Evolutionary conservation across 2,888 invertebrate genomes (phyloP), one percentile per base, ranked within the genome.

Genomic region (Glaucopsyche alexis): DNA sequence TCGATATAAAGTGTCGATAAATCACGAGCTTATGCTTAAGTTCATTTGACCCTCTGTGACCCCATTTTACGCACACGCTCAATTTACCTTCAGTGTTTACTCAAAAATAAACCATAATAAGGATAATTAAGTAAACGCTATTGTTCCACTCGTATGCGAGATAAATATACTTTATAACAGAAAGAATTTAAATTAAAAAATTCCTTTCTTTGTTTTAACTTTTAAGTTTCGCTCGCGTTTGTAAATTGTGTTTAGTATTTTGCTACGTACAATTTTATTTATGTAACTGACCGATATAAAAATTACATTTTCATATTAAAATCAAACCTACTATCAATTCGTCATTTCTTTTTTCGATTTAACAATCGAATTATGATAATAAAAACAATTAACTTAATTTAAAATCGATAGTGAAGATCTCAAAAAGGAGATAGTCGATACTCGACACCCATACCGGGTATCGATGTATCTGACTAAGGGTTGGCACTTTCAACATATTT

Each of bases 81-180:
- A 87, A 87, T 89, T 88, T 86, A 85, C 85, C 82, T 80, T 83
- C 84, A 83, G 82, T 82, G 82, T 84, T 82, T 86, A 80, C 82
- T 82, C 87, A 86, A 87, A 77, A 88, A 87, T 88, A 89, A 88
- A 85, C 83, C 83, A 83, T 84, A 86, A 85, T 88, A 87, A 87
- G 85, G 83, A 83, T 87, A 88, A 88, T 88, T 87, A 88, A 88
- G 89, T 87, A 87, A 79, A 79, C 78, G 72, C 79, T 76, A 80
- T 80, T 80, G 80, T 80, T 80, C 78, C 71, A 67, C 19, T 40
- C 55, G 64, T 72, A 38, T 47, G 47, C 71, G 73, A 76, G 75
- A 73, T 70, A 70, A 74, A 76, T 76, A 76, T 74, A 73, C 72
- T 73, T 74, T 75, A 73, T 73, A 72, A 73, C 72, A 45, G 38